Evolutionary conservation across 2,797 vertebrate species (phyloP), one percentile per base, ranked within the genome.

Genomic region (Lates japonicus): DNA sequence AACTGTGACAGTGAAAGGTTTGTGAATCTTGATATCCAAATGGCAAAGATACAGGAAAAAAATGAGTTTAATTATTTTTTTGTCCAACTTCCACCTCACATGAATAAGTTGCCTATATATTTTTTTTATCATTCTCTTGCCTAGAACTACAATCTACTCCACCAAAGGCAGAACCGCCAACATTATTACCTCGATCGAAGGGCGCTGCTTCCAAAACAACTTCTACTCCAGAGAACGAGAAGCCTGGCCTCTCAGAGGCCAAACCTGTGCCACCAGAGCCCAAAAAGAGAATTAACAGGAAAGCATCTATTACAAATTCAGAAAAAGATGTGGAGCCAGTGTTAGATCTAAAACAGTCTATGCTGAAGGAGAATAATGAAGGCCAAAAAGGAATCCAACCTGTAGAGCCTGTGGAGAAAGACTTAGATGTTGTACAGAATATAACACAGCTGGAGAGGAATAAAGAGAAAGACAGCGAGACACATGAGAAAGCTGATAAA

Each of bases 281-380:
- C 65, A 96, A 96, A 86, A 97, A 96, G 87, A 96, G 96, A 49
- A 80, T 94, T 12, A 90, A 97, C 93, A 96, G 96, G 76, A 93
- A 96, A 3, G 95, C 96, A 70, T 97, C 97, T 49, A 96, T 96
- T 1, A 84, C 96, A 85, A 95, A 94, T 81, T 96, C 94, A 79
- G 91, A 90, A 52, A 89, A 88, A 78, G 85, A 90, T 25, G 1
- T 35, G 0, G 82, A 91, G 25, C 22, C 69, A 35, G 1, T 74
- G 33, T 65, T 79, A 52, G 75, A 92, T 20, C 7, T 66, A 3
- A 87, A 84, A 31, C 72, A 81, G 31, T 44, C 67, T 19, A 9
- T 73, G 3, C 3, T 51, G 44, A 87, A 64, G 42, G 41, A 76
- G 0, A 80, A 66, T 12, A 67, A 74, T 39, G 33, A 86, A 14